Base-by-base conservation (phyloP, 2,113 vertebrate species). In the Catagonus wagneri region DNA sequence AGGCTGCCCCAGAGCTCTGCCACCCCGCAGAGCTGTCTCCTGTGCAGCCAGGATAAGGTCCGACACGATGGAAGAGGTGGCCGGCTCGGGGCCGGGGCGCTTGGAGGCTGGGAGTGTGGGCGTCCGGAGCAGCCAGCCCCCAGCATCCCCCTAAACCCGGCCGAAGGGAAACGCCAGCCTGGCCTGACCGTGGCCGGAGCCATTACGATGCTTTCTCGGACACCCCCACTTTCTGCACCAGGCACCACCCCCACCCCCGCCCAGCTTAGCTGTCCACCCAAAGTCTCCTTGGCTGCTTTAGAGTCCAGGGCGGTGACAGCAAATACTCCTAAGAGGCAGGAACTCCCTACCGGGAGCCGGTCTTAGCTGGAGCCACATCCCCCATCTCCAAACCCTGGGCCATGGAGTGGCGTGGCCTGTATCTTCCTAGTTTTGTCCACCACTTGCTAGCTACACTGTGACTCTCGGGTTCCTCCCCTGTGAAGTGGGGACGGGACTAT, bases 321-420 rank as follows among this genome's bases (percentile, higher is more conserved):
- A 36, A 39, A 20, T 36, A 8, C 22, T 74, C 39, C 1, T 19
- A 15, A 56, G 9, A 6, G 52, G 3, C 52, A 7, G 17, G 27
- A 34, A 23, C 20, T 39, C 44, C 25, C 20, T 13, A 29, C 25
- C 10, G 11, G 3, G 0, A 88, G 52, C 44, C 12, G 54, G 36
- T 65, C 72, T 89, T 36, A 16, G 9, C 60, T 15, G 58, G n/a
- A 75, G 34, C 8, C 19, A 34, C 27, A 50, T 78, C 75, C 63
- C 79, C 29, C 27, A 50, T 78, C 75, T 68, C 79, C 29, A 6
- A 34, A 85, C 79, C 79, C 29, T 7, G 1, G 32, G 20, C 36
- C 0, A 1, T 1, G 39, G 10, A 34, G 44, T 13, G 3, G 0
- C 0, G 1, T 7, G n/a, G 2, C 60, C 29, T 17, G 1, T 22